These are phyloP conservation scores for Paramormyrops hopkinsi DNA, from an alignment of 2,797 vertebrate genomes.

Conservation along the genomic window DNA sequence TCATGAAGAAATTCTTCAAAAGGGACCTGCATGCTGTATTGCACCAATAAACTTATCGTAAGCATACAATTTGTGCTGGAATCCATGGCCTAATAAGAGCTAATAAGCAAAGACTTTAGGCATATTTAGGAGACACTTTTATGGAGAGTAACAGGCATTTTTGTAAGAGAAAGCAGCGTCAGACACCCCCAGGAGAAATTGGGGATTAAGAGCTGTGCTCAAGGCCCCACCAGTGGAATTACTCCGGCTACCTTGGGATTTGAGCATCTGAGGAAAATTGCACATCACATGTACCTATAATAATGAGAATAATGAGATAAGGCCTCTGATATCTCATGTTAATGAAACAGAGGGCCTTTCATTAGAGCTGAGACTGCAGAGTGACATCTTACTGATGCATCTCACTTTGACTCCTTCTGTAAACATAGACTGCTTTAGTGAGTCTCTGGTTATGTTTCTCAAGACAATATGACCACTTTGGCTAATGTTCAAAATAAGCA, in stretches of 20 bases:
- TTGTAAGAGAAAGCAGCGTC: not conserved
- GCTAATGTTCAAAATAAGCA: constrained; percentile 18
- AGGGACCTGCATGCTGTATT: not conserved
- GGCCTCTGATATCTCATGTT: not conserved
- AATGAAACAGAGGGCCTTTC: not conserved
- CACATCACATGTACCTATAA: not conserved
- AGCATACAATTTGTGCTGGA: not conserved
- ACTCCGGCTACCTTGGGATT: not conserved
- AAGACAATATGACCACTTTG: constrained; percentile 8
- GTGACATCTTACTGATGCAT: not conserved
- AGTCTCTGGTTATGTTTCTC: not conserved
- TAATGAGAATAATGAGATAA: not conserved
- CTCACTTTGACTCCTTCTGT: not conserved
- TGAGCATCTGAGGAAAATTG: not conserved
- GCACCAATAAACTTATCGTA: not conserved
- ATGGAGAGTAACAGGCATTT: not conserved
- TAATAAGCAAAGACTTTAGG: not conserved
- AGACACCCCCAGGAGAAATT: not conserved
- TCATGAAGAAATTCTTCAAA: not conserved
- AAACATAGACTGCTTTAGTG: not conserved
- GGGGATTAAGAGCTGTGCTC: not conserved
- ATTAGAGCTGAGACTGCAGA: not conserved
- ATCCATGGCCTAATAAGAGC: not conserved
- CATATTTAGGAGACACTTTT: not conserved
- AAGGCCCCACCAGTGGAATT: not conserved